These are phyloP conservation scores for Gymnodraco acuticeps DNA, from an alignment of 2,797 vertebrate genomes.

Conservation along the genomic window DNA sequence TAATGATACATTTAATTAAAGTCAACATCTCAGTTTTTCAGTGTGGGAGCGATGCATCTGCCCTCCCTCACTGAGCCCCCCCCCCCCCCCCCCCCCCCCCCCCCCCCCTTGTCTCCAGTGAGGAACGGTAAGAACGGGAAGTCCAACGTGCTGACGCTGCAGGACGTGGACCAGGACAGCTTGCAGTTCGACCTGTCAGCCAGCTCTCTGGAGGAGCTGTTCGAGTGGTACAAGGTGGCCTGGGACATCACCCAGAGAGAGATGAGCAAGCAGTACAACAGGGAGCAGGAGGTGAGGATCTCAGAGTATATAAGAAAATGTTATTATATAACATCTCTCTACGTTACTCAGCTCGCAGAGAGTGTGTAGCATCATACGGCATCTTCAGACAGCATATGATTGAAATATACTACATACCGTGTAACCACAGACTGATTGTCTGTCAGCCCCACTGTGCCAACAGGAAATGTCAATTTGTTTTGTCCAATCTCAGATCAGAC, in stretches of 20 bases:
- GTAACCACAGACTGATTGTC: not conserved
- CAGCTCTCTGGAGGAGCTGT: slow-evolving; percentile 91
- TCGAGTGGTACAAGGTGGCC: slow-evolving; percentile 93
- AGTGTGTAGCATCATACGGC: not conserved
- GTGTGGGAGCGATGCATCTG: not conserved
- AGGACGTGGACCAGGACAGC: slow-evolving; percentile 85
- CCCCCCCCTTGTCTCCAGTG: slow-evolving; percentile 77
- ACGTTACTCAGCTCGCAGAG: not conserved
- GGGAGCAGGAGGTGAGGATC: slow-evolving; percentile 80
- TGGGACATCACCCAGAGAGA: slow-evolving; percentile 92
- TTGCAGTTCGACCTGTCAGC: slow-evolving; percentile 91
- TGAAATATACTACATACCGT: not conserved
- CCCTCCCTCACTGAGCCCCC: not conserved
- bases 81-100: not conserved
- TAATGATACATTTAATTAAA: too few species aligned
- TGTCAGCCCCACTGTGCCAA: slow-evolving; percentile 33
- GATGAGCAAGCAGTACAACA: slow-evolving; percentile 85
- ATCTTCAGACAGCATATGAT: not conserved
- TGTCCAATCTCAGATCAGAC: slow-evolving; percentile 75
- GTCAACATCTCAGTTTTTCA: too few species aligned
- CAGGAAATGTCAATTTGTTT: slow-evolving; percentile 50
- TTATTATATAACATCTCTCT: not conserved
- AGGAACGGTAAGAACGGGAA: slow-evolving; percentile 90
- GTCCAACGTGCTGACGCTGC: slow-evolving; percentile 90
- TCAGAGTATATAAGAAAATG: not conserved